Conservation (phyloP, 2,888 invertebrate species). For the Eupsilia transversa region DNA sequence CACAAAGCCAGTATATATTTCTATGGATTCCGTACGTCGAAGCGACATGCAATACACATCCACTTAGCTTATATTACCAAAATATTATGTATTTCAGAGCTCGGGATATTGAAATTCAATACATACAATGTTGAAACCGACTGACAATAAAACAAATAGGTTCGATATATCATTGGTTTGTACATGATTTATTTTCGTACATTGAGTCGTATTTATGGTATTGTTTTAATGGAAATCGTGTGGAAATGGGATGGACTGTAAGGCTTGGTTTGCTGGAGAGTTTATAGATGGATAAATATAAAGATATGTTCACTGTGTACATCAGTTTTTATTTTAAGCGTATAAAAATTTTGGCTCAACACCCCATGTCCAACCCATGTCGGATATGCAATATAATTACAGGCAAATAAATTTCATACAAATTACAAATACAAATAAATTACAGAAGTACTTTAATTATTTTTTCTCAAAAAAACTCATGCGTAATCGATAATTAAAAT, state of each 20-base stretch:
- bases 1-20: conserved; percentile 16
- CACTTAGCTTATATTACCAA: conserved; percentile 6
- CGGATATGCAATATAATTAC: too few relatives aligned
- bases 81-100: conserved; percentile 32
- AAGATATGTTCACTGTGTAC: too few relatives aligned
- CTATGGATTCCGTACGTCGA: background rate
- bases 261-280: background rate
- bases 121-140: conserved; percentile 32
- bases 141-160: conserved; percentile 49
- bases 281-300: background rate
- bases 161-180: conserved; percentile 45
- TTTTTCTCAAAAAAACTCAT: too few relatives aligned
- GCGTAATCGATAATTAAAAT: background rate
- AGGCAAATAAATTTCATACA: too few relatives aligned
- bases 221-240: conserved; percentile 40
- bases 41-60: conserved; percentile 5
- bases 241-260: background rate
- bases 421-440: too few relatives aligned
- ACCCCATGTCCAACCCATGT: too few relatives aligned
- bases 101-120: conserved; percentile 51
- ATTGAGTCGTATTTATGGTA: conserved; percentile 48
- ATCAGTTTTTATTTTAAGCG: too few relatives aligned
- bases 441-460: too few relatives aligned
- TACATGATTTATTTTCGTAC: conserved; percentile 53
- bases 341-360: too few relatives aligned